Conservation (phyloP, 2,888 invertebrate genomes). For the Cacoxenus indagator region DNA sequence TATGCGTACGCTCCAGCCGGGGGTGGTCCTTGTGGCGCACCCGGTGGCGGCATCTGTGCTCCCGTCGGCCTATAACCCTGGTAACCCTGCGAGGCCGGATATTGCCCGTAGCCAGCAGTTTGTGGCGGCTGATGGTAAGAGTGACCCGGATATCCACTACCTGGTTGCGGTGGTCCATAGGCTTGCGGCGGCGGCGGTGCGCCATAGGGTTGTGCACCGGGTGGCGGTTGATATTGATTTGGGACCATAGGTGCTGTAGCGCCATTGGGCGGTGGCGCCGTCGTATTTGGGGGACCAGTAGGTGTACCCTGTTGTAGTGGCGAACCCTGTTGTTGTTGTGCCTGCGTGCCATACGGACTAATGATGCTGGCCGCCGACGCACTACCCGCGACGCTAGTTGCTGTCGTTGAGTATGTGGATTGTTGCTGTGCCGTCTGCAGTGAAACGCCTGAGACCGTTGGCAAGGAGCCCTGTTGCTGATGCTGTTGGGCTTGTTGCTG, state of each 20-base stretch:
- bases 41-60: slow-evolving; percentile 73
- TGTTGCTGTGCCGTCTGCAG: slow-evolving; percentile 63
- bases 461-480: slow-evolving; percentile 41
- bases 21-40: slow-evolving; percentile 67
- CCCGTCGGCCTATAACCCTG: slow-evolving; percentile 76
- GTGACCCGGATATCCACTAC: slow-evolving; percentile 73
- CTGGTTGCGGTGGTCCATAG: slow-evolving; percentile 69
- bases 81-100: slow-evolving; percentile 77
- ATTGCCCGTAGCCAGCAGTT: slow-evolving; percentile 75
- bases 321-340: slow-evolving; percentile 45
- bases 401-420: slow-evolving; percentile 67
- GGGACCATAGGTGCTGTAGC: slow-evolving; percentile 69
- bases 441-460: slow-evolving; percentile 64
- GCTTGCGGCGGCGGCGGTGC: slow-evolving; percentile 68
- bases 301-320: slow-evolving; percentile 59
- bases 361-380: slow-evolving; percentile 24
- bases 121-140: slow-evolving; percentile 72
- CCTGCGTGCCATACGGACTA: slow-evolving; percentile 54
- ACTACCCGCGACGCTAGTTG: slow-evolving; percentile 56
- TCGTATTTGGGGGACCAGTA: slow-evolving; percentile 67
- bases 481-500: slow-evolving; percentile 36
- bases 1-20: slow-evolving; percentile 84
- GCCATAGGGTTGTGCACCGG: slow-evolving; percentile 67
- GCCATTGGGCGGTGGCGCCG: slow-evolving; percentile 61
- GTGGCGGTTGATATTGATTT: slow-evolving; percentile 69